These are phyloP conservation scores for Daptonema setosum DNA, from an alignment of 2,888 invertebrate species.

Conservation along the genomic window DNA sequence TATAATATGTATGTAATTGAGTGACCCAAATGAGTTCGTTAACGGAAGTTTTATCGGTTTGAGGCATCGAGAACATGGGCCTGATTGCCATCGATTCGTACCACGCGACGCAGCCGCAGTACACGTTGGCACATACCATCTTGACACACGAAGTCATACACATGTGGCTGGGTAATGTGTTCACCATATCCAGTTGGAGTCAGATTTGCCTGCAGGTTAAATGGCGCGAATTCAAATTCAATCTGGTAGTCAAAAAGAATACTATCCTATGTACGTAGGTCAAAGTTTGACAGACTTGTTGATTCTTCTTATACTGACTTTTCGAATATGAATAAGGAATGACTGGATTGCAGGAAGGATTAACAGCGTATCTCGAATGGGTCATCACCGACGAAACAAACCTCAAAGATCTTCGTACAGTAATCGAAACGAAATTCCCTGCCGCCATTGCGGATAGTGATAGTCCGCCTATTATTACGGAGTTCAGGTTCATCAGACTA, in stretches of 20 bases:
- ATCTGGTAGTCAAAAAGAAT: not conserved
- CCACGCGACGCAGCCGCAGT: not conserved
- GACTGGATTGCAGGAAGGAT: not conserved
- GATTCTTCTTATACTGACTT: no score
- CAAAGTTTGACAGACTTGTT: no score
- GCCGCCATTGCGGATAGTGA: no score
- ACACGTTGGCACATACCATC: not conserved
- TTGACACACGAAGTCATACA: constrained; percentile 4
- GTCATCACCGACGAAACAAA: not conserved
- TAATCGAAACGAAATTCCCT: not conserved
- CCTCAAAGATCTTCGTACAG: not conserved
- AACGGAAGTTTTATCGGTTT: no score
- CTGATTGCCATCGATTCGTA: not conserved
- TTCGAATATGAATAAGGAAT: no score
- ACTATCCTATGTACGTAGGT: no score
- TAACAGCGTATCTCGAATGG: not conserved
- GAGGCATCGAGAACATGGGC: constrained; percentile 2
- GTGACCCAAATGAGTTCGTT: no score
- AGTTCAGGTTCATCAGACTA: no score
- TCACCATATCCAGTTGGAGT: constrained; percentile 4
- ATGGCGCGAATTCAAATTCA: no score
- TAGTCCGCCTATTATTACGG: no score
- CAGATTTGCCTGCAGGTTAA: constrained; percentile 6
- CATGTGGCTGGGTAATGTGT: constrained; percentile 6
- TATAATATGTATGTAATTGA: no score